phyloP scores from a whole-genome alignment of 2,113 vertebrate species.

The Rattus norvegicus region GRCr8 NC_086024.1:26845501-26846000 shows the following conservation, averaged over 20 bases:
- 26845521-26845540: neutral
- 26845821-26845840: neutral
- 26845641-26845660: neutral
- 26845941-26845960: neutral
- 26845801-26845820: conserved; percentile 19
- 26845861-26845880: neutral
- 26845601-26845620: no score
- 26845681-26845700: neutral
- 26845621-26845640: neutral
- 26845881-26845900: neutral
- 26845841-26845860: neutral
- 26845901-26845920: neutral
- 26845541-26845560: neutral
- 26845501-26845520: neutral
- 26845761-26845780: conserved; percentile 2
- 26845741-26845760: neutral
- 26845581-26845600: neutral
- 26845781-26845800: conserved; percentile 44
- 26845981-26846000: neutral
- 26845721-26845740: neutral
- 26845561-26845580: neutral
- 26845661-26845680: neutral
- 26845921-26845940: neutral
- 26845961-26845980: neutral
- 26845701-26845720: neutral